Evolutionary conservation across 2,797 vertebrate species (phyloP).

Genomic region (Helostoma temminkii): DNA sequence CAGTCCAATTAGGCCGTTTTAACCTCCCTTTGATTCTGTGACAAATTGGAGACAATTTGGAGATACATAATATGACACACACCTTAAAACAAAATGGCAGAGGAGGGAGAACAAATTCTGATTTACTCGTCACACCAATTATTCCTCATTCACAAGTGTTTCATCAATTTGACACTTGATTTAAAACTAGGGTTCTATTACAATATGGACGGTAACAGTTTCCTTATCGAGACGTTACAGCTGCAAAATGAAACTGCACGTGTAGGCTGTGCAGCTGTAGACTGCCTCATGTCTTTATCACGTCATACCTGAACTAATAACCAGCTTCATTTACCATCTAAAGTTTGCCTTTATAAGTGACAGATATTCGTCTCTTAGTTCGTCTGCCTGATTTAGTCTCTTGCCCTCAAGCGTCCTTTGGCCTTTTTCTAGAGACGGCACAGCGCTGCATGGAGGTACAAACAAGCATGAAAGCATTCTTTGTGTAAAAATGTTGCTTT

Average conservation of each 20-base stretch:
- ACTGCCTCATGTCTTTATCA: conserved; percentile 11
- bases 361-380: conserved; percentile 33
- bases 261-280: conserved; percentile 23
- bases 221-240: conserved; percentile 47
- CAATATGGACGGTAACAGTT: conserved; percentile 46
- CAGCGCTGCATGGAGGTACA: conserved; percentile 27
- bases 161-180: conserved; percentile 70
- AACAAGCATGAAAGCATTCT: conserved; percentile 44
- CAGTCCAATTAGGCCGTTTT: conserved; percentile 69
- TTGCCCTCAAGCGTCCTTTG: conserved; percentile 51
- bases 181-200: conserved; percentile 51
- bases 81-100: conserved; percentile 66
- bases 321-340: conserved; percentile 32
- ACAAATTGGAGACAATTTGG: conserved; percentile 73
- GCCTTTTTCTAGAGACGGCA: conserved; percentile 52
- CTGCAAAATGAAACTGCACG: conserved; percentile 35
- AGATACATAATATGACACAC: conserved; percentile 65
- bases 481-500: conserved; percentile 36
- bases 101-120: conserved; percentile 54
- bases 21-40: conserved; percentile 71
- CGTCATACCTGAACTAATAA: conserved; percentile 27
- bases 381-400: conserved; percentile 37
- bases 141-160: conserved; percentile 67
- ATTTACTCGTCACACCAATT: conserved; percentile 72
- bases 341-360: conserved; percentile 16